These are phyloP conservation scores for Glossophaga mutica DNA, from an alignment of 2,797 vertebrate species.

Conservation along the genomic window DNA sequence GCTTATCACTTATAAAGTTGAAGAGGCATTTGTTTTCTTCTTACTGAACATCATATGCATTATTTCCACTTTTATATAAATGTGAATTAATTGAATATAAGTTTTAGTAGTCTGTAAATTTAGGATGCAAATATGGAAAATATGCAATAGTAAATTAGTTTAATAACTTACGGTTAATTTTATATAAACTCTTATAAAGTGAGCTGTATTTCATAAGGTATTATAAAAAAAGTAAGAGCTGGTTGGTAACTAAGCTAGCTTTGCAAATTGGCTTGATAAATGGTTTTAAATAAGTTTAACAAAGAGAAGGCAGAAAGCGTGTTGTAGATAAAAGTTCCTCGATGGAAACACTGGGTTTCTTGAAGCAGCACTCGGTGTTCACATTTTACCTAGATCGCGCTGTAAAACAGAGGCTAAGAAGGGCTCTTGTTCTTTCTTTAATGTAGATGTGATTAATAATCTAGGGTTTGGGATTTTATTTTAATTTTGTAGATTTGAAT, in stretches of 20 bases:
- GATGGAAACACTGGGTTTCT: neutral
- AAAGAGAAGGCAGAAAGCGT: neutral
- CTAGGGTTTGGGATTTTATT: slow-evolving; percentile 28
- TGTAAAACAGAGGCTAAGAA: neutral
- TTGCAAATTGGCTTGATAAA: neutral
- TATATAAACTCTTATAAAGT: neutral
- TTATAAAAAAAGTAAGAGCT: neutral
- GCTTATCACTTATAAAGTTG: slow-evolving; percentile 23
- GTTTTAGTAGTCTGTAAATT: slow-evolving; percentile 21
- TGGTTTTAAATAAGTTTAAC: neutral
- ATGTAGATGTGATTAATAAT: slow-evolving; percentile 14
- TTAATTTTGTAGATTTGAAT: slow-evolving; percentile 21
- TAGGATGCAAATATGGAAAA: neutral
- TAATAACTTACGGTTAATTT: slow-evolving; percentile 42
- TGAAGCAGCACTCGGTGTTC: neutral
- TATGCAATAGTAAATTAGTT: slow-evolving; percentile 4
- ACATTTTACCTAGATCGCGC: neutral
- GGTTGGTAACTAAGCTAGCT: neutral
- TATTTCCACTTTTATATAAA: slow-evolving; percentile 7
- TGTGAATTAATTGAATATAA: slow-evolving; percentile 26
- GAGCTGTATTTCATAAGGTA: slow-evolving; percentile 3
- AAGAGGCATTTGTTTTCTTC: neutral
- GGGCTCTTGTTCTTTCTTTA: neutral
- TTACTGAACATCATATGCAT: neutral
- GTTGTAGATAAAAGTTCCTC: neutral